Conservation (phyloP, 2,113 vertebrate genomes). For the Pituophis catenifer region DNA sequence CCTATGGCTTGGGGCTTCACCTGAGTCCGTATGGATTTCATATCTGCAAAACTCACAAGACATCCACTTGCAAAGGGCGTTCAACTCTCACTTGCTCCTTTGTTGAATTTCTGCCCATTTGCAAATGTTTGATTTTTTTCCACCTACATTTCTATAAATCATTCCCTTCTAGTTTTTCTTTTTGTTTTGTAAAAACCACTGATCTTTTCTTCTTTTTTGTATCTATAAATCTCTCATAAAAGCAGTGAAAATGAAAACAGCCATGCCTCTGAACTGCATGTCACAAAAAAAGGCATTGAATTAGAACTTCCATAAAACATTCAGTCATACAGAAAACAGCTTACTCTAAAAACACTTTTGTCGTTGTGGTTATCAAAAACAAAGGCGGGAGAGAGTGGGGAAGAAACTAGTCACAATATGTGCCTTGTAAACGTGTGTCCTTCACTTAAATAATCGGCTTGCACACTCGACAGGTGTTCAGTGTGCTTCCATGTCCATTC, state of each 20-base stretch:
- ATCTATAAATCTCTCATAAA: conserved; percentile 32
- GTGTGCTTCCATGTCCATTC: conserved; percentile 17
- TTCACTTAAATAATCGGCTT: conserved; percentile 40
- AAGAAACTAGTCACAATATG: conserved; percentile 61
- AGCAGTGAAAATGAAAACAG: neutral
- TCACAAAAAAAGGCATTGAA: neutral
- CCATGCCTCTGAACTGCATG: neutral
- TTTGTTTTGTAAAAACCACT: conserved; percentile 37
- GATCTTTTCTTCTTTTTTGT: conserved; percentile 9
- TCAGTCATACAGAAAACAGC: conserved; percentile 38
- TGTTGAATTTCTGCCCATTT: neutral
- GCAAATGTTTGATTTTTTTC: neutral
- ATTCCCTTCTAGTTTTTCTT: conserved; percentile 12
- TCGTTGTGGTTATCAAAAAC: conserved; percentile 46
- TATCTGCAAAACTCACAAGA: neutral
- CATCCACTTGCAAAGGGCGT: neutral
- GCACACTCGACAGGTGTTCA: conserved; percentile 15
- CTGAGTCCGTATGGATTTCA: neutral
- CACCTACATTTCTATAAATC: conserved; percentile 19
- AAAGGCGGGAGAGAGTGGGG: neutral
- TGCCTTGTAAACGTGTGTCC: conserved; percentile 70
- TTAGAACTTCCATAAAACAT: conserved; percentile 29
- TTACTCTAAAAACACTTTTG: conserved; percentile 49
- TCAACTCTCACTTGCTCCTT: neutral
- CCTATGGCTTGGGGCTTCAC: neutral